Conservation (phyloP, 1,140 invertebrate genomes). For the Galleria mellonella region DNA sequence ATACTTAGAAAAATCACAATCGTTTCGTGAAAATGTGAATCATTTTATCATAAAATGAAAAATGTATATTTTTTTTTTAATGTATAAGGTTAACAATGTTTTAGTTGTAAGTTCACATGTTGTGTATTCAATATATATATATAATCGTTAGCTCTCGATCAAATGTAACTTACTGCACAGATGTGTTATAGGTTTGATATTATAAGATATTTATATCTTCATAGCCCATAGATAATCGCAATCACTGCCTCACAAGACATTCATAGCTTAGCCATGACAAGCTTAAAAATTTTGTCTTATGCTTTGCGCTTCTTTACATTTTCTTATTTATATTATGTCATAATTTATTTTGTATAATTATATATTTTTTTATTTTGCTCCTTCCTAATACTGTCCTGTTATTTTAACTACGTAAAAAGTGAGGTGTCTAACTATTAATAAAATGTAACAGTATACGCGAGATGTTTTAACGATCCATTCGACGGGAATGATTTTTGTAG, state of each 20-base stretch:
- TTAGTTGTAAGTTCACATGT: constrained; percentile 10
- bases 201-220: constrained; percentile 8
- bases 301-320: constrained; percentile 63
- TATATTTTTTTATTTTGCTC: constrained; percentile 39
- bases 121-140: constrained; percentile 3
- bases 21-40: background rate
- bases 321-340: constrained; percentile 46
- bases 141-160: constrained; percentile 7
- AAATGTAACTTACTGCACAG: constrained; percentile 12
- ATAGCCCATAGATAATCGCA: constrained; percentile 53
- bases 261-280: constrained; percentile 67
- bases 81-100: background rate
- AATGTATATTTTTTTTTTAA: background rate
- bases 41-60: no score
- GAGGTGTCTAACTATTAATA: constrained; percentile 25
- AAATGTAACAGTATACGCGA: constrained; percentile 10
- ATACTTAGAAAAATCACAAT: background rate
- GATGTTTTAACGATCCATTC: constrained; percentile 21
- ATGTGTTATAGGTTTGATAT: constrained; percentile 6
- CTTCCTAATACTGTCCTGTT: constrained; percentile 42
- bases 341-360: constrained; percentile 19
- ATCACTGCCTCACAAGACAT: constrained; percentile 72
- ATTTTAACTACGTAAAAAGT: constrained; percentile 25
- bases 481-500: constrained; percentile 15
- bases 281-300: constrained; percentile 58